These are phyloP conservation scores for Limnothrissa miodon DNA, from an alignment of 2,113 vertebrate genomes.

Conservation along the genomic window DNA sequence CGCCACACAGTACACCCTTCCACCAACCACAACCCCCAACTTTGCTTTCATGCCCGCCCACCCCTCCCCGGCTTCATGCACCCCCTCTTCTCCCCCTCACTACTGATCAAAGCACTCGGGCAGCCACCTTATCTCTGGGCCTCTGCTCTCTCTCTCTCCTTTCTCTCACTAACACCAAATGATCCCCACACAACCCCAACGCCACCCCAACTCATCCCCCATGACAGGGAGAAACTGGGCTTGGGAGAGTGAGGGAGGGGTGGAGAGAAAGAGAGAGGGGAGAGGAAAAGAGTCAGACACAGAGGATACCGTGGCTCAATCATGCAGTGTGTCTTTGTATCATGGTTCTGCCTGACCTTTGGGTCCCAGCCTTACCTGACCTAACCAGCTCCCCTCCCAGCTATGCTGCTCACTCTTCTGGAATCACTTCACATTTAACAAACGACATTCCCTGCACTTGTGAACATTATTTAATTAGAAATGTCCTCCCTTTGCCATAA, in stretches of 20 bases:
- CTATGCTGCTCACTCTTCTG: background rate
- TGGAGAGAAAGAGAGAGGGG: too few relatives aligned
- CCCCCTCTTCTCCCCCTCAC: background rate
- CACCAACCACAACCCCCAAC: too few relatives aligned
- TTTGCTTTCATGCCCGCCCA: too few relatives aligned
- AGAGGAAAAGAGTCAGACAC: too few relatives aligned
- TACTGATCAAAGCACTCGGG: background rate
- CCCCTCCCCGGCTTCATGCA: background rate
- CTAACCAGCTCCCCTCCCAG: background rate
- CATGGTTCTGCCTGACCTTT: background rate
- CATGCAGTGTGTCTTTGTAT: background rate
- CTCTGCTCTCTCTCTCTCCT: background rate
- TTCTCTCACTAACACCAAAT: background rate
- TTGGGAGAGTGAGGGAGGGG: background rate
- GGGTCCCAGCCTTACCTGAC: background rate
- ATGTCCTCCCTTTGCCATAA: background rate
- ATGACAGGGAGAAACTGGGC: background rate
- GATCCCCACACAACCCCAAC: background rate
- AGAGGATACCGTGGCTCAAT: background rate
- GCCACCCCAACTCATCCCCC: background rate
- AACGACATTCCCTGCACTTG: background rate
- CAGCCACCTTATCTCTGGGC: constrained; percentile 13
- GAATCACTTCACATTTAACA: background rate
- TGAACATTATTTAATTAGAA: background rate
- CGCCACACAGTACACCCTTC: background rate